A percentile compares a stretch with the other conserved stretches of the same genome.
Evolutionary conservation across 2,797 vertebrate species (phyloP).

Genomic region (Chrysocyon brachyurus): DNA sequence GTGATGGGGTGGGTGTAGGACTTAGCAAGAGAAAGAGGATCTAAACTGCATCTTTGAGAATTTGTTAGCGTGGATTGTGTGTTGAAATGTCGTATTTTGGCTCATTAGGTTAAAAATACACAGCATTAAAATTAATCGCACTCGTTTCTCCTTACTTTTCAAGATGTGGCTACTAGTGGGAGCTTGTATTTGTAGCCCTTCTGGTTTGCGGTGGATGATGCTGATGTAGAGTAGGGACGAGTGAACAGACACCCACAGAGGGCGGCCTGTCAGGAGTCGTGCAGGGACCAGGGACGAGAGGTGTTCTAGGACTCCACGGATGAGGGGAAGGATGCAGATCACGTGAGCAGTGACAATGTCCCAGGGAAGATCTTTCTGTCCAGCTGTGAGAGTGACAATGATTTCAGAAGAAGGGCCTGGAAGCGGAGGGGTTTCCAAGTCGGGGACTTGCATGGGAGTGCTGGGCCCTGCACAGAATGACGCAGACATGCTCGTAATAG

Average conservation of each 20-base stretch:
- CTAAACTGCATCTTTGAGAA: no score
- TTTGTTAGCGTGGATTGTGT: no score
- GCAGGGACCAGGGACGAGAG: background rate
- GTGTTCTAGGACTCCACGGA: background rate
- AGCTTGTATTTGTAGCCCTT: background rate
- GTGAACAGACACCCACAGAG: rapidly evolving
- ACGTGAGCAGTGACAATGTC: background rate
- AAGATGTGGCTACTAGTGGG: rapidly evolving
- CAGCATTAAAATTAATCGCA: background rate
- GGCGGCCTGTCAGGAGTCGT: rapidly evolving
- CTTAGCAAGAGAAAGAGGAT: background rate
- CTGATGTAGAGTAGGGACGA: rapidly evolving
- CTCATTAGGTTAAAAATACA: background rate
- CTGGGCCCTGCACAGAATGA: background rate
- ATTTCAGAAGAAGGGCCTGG: background rate
- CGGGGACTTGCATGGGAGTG: background rate
- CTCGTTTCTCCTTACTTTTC: background rate
- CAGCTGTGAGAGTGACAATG: background rate
- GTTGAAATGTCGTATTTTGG: background rate
- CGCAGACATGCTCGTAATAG: background rate
- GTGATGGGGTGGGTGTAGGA: rapidly evolving
- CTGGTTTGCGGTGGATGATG: rapidly evolving
- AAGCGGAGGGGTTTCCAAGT: background rate
- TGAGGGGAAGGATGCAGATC: no score
- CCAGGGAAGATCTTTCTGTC: background rate